Percentiles rank a stretch among this genome's conserved stretches.
phyloP scores from a whole-genome alignment of 1,140 invertebrate genomes.

The Brachionus manjavacas region DNA sequence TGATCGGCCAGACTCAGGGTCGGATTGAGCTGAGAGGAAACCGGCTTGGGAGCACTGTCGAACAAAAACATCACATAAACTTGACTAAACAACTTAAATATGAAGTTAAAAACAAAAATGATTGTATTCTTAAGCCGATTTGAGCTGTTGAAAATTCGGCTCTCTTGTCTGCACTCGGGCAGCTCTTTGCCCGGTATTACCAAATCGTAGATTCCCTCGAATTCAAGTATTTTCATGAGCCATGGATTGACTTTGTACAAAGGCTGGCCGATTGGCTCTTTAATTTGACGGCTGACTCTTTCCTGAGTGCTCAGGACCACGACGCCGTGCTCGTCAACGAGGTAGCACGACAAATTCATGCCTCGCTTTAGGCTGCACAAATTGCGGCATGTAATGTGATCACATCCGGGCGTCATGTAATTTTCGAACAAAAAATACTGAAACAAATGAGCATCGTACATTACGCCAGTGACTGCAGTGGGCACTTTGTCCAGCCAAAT shows the following conservation, averaged over 20 bases:
- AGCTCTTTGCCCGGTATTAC: constrained; percentile 14
- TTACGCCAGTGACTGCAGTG: constrained; percentile 17
- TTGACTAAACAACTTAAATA: neutral
- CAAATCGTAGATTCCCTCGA: constrained; percentile 24
- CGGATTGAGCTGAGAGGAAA: neutral
- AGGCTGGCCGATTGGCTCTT: constrained; percentile 3
- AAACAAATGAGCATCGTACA: constrained; percentile 15
- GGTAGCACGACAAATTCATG: constrained; percentile 21
- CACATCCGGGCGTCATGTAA: constrained; percentile 9
- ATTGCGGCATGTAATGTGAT: constrained; percentile 1
- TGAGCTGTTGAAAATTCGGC: neutral
- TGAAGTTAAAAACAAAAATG: neutral
- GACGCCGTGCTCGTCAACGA: constrained; percentile 24
- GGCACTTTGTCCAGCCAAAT: constrained; percentile 41
- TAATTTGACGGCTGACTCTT: neutral
- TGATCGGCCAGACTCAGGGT: constrained; percentile 3
- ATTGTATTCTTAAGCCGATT: neutral
- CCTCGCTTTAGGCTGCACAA: neutral
- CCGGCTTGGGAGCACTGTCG: neutral
- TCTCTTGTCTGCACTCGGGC: constrained; percentile 29
- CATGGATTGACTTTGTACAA: constrained; percentile 40
- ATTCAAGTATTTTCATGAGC: constrained; percentile 33
- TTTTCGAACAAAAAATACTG: constrained; percentile 31
- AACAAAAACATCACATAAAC: neutral
- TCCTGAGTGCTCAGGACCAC: constrained; percentile 31